These are phyloP conservation scores for Poecilia velifera DNA, from an alignment of 2,797 vertebrate species.

Conservation along the genomic window DNA sequence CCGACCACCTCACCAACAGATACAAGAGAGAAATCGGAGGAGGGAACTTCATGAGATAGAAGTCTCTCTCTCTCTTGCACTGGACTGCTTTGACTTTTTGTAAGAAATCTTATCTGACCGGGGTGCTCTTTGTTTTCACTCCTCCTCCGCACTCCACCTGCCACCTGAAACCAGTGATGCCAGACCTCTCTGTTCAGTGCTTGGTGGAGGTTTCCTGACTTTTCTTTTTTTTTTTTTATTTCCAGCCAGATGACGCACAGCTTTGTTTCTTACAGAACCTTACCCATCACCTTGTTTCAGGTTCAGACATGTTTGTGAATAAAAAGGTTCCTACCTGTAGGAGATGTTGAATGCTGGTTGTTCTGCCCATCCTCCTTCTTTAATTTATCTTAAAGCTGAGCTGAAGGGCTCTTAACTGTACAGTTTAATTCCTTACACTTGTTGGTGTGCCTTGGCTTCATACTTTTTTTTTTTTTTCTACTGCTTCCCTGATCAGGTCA, in stretches of 20 bases:
- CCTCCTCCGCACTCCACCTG: slow-evolving; percentile 50
- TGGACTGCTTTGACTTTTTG: slow-evolving; percentile 54
- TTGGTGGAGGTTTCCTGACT: slow-evolving; percentile 53
- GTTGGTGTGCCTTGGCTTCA: slow-evolving; percentile 70
- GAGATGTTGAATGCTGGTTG: slow-evolving; percentile 81
- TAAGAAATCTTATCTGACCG: slow-evolving; percentile 56
- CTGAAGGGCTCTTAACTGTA: slow-evolving; percentile 54
- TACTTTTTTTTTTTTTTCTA: slow-evolving; percentile 18
- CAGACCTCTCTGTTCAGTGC: slow-evolving; percentile 21
- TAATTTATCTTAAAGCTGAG: slow-evolving; percentile 39
- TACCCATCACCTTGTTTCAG: neutral
- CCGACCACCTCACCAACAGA: slow-evolving; percentile 83
- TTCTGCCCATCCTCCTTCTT: slow-evolving; percentile 68
- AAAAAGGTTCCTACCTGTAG: slow-evolving; percentile 49
- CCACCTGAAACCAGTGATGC: slow-evolving; percentile 60
- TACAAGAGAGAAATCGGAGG: slow-evolving; percentile 85
- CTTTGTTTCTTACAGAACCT: slow-evolving; percentile 33
- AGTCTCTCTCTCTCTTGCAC: neutral
- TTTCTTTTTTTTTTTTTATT: neutral
- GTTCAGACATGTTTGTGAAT: slow-evolving; percentile 43
- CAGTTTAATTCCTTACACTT: slow-evolving; percentile 49
- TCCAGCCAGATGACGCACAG: slow-evolving; percentile 63
- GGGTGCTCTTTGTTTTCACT: slow-evolving; percentile 48
- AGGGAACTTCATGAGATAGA: slow-evolving; percentile 81
- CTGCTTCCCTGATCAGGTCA: slow-evolving; percentile 56